Evolutionary conservation across 2,888 invertebrate species (phyloP).

Genomic region (Sialis lutaria): DNA sequence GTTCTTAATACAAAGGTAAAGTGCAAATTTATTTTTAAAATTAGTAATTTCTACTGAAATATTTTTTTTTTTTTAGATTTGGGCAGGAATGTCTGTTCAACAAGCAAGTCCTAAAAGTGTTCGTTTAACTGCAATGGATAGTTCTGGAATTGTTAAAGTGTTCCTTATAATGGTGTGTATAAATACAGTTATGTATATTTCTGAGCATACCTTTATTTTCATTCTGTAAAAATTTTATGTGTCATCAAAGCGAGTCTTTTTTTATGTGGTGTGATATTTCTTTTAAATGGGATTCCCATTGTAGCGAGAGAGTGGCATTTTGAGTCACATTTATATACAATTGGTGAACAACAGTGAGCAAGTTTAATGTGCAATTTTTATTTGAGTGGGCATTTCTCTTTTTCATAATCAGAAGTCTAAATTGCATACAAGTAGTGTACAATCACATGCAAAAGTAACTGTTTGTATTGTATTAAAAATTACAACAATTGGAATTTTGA

Average conservation of each 20-base stretch:
- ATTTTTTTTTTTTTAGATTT: slow-evolving; percentile 42
- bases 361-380: too few species aligned
- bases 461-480: too few species aligned
- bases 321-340: too few species aligned
- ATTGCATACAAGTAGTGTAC: too few species aligned
- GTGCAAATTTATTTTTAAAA: not conserved
- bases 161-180: slow-evolving; percentile 62
- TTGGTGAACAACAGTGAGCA: too few species aligned
- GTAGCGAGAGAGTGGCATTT: not conserved
- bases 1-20: slow-evolving; percentile 78
- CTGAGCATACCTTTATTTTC: not conserved
- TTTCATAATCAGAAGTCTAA: too few species aligned
- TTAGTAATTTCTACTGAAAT: not conserved
- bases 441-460: too few species aligned
- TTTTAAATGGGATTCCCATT: not conserved
- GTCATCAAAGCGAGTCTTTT: too few species aligned
- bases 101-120: slow-evolving; percentile 75
- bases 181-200: not conserved
- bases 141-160: slow-evolving; percentile 65
- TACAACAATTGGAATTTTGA: too few species aligned
- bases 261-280: not conserved
- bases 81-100: slow-evolving; percentile 85
- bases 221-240: not conserved
- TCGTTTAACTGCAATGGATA: slow-evolving; percentile 73
- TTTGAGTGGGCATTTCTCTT: too few species aligned